A percentile compares a stretch with the other conserved stretches of the same genome.
Conservation (phyloP, 2,113 vertebrate genomes). For the Meleagris gallopavo region DNA sequence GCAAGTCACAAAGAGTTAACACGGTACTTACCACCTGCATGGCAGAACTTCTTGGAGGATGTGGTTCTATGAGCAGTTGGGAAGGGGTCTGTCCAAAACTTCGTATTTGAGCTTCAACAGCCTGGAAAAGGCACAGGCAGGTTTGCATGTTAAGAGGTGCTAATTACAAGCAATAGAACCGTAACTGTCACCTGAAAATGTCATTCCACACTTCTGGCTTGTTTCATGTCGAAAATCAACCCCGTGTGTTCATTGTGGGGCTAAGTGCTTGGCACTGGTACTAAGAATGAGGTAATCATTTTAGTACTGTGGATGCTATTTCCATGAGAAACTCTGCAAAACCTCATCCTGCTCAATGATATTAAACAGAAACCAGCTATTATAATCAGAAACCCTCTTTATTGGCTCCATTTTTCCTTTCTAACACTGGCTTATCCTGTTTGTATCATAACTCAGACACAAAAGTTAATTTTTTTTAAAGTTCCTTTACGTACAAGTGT, state of each 20-base stretch:
- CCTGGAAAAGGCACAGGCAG: constrained; percentile 83
- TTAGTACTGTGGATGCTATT: constrained; percentile 79
- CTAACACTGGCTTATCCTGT: constrained; percentile 54
- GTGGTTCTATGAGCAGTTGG: constrained; percentile 96
- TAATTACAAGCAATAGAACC: constrained; percentile 89
- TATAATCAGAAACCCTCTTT: constrained; percentile 73
- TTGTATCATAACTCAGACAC: constrained; percentile 43
- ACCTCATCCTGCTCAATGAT: constrained; percentile 80
- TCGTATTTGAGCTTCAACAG: constrained; percentile 96
- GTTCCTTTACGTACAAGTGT: constrained; percentile 4
- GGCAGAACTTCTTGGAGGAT: constrained; percentile 95
- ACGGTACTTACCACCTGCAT: constrained; percentile 95
- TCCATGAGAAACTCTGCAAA: constrained; percentile 85
- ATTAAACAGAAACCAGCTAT: constrained; percentile 84
- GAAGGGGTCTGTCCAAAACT: constrained; percentile 98
- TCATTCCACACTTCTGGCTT: constrained; percentile 83
- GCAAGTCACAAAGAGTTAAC: constrained; percentile 2
- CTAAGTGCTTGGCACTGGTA: constrained; percentile 82
- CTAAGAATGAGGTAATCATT: constrained; percentile 83
- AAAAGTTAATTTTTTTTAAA: constrained; percentile 57
- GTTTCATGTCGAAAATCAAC: constrained; percentile 80
- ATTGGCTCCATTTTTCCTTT: constrained; percentile 69
- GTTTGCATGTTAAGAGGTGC: constrained; percentile 86
- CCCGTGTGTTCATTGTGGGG: constrained; percentile 71
- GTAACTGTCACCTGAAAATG: constrained; percentile 88